Conservation (phyloP, 2,113 vertebrate species). For the Poecilia latipinna region DNA sequence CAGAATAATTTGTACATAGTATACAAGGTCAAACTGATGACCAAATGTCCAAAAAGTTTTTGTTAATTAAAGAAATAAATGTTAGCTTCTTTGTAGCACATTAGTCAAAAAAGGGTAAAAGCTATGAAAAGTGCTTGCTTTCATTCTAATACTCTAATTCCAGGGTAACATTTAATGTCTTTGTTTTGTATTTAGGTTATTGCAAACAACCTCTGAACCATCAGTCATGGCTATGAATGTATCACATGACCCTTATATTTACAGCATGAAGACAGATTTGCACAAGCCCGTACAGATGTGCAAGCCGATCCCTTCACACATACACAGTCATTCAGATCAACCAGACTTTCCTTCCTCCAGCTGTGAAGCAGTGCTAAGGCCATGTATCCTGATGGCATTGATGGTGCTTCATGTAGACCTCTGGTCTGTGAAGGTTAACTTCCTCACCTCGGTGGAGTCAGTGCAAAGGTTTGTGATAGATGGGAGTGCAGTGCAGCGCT, state of each 20-base stretch:
- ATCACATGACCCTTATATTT: conserved; percentile 17
- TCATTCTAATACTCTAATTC: background rate
- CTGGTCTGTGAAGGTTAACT: conserved; percentile 73
- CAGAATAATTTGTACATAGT: background rate
- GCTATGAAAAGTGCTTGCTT: background rate
- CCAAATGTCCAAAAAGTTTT: background rate
- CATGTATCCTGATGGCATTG: conserved; percentile 76
- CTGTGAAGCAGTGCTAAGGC: conserved; percentile 50
- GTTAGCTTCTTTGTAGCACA: background rate
- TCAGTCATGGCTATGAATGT: conserved; percentile 27
- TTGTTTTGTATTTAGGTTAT: conserved; percentile 18
- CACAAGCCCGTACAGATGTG: conserved; percentile 51
- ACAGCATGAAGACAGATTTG: conserved; percentile 39
- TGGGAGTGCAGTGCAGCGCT: conserved; percentile 18
- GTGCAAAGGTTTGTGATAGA: conserved; percentile 52
- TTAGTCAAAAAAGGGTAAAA: background rate
- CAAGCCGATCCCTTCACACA: conserved; percentile 28
- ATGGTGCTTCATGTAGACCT: conserved; percentile 72
- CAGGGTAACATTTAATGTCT: background rate
- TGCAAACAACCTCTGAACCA: conserved; percentile 14
- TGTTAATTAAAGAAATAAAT: too few species aligned
- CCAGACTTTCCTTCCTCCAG: conserved; percentile 40
- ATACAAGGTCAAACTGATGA: background rate
- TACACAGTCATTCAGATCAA: conserved; percentile 32
- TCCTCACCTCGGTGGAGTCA: conserved; percentile 50